A percentile compares a stretch with the other conserved stretches of the same genome.
Conservation (phyloP, 2,113 vertebrate genomes). For the Nematolebias whitei region DNA sequence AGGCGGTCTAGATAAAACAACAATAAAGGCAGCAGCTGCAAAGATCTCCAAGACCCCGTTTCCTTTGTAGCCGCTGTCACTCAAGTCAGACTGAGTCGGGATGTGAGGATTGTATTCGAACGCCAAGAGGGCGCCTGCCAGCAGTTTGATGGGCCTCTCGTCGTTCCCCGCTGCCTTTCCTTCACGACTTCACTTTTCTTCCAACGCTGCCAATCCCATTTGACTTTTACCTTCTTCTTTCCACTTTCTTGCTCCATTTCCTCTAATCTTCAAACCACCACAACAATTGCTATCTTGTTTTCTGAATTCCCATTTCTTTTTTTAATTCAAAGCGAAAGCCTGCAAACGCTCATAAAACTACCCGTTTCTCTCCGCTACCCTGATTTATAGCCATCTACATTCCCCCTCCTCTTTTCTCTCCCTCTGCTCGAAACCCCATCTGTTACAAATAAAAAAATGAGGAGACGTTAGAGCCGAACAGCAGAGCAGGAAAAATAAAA, state of each 20-base stretch:
- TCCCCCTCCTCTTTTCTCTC: slow-evolving; percentile 10
- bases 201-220: slow-evolving; percentile 47
- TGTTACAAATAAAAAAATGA: slow-evolving; percentile 46
- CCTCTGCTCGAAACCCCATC: slow-evolving; percentile 53
- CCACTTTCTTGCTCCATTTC: slow-evolving; percentile 19
- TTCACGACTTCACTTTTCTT: slow-evolving; percentile 34
- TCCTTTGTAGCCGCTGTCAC: slow-evolving; percentile 19
- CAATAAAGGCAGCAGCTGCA: slow-evolving; percentile 70
- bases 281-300: slow-evolving; percentile 14
- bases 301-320: slow-evolving; percentile 18
- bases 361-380: slow-evolving; percentile 47
- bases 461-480: slow-evolving; percentile 43
- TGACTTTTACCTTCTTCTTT: slow-evolving; percentile 36
- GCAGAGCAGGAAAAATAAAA: slow-evolving; percentile 30
- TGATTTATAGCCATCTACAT: slow-evolving; percentile 56
- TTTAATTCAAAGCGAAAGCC: slow-evolving; percentile 66
- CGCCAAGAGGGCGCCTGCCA: slow-evolving; percentile 52
- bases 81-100: slow-evolving; percentile 18
- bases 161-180: slow-evolving; percentile 45
- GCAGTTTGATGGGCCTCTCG: slow-evolving; percentile 38
- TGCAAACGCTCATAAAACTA: slow-evolving; percentile 73
- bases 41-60: slow-evolving; percentile 1
- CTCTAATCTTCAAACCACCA: neutral
- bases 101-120: slow-evolving; percentile 26
- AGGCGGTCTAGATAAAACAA: slow-evolving; percentile 31